phyloP scores from a whole-genome alignment of 2,888 invertebrate species.

The Nebria brevicollis region DNA sequence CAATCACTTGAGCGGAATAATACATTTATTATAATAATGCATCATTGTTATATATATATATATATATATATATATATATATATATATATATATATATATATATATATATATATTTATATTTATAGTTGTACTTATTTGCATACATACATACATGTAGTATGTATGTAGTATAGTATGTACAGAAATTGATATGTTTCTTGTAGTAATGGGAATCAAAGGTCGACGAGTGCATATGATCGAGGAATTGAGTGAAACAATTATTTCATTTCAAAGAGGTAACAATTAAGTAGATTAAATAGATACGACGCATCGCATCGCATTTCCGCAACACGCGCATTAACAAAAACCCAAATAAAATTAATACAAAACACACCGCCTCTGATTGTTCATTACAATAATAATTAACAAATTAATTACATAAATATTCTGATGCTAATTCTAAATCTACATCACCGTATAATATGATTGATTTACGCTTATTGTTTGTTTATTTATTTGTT shows the following conservation, averaged over 20 bases:
- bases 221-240: conserved; percentile 98
- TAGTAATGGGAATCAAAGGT: conserved; percentile 99
- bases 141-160: background rate
- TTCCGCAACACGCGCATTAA: background rate
- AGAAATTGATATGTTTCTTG: conserved; percentile 11
- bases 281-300: conserved; percentile 45
- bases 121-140: background rate
- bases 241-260: conserved; percentile 97
- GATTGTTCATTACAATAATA: background rate
- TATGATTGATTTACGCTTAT: background rate
- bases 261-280: conserved; percentile 99
- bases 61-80: no score
- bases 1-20: no score
- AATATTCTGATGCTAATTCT: no score
- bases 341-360: background rate
- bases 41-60: no score
- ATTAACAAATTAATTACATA: no score
- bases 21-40: no score
- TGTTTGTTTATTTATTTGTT: background rate
- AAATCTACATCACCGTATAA: no score
- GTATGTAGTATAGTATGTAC: background rate
- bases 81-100: no score
- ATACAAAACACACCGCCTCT: background rate
- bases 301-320: background rate
- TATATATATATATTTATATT: no score